These are phyloP conservation scores for Holocentrus rufus DNA, from an alignment of 2,797 vertebrate genomes.

Conservation along the genomic window DNA sequence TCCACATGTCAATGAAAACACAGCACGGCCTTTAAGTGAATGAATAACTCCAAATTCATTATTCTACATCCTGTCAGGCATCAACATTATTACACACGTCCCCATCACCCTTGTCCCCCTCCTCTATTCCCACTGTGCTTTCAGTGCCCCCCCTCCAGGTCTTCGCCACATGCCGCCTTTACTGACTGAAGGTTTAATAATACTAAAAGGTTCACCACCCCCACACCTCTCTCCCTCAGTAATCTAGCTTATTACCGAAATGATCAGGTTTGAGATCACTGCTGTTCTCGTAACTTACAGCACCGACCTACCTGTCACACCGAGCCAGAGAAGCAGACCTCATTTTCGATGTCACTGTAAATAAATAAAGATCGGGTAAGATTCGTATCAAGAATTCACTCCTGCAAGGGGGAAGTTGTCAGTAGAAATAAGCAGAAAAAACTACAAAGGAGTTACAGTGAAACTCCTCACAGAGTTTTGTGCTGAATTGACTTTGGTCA, in stretches of 20 bases:
- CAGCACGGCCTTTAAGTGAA: constrained; percentile 62
- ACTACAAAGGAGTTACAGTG: background rate
- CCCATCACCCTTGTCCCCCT: constrained; percentile 46
- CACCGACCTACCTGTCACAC: constrained; percentile 37
- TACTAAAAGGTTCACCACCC: constrained; percentile 72
- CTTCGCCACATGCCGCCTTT: constrained; percentile 20
- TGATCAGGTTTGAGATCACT: constrained; percentile 57
- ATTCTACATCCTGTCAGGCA: constrained; percentile 64
- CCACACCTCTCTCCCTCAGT: constrained; percentile 51
- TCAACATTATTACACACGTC: constrained; percentile 62
- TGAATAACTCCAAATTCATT: constrained; percentile 67
- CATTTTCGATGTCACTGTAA: background rate
- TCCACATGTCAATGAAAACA: constrained; percentile 54
- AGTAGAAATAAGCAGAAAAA: background rate
- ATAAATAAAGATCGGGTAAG: background rate
- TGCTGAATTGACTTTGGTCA: constrained; percentile 27
- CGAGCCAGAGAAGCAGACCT: constrained; percentile 28
- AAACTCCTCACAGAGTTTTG: constrained; percentile 26
- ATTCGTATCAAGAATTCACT: background rate
- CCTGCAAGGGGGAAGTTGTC: constrained; percentile 1
- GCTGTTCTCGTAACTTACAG: constrained; percentile 49
- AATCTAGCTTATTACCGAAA: constrained; percentile 64
- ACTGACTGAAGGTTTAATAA: constrained; percentile 76
- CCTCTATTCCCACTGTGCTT: constrained; percentile 25
- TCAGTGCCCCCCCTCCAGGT: constrained; percentile 42